These are phyloP conservation scores for Macaria liturata DNA, from an alignment of 2,888 invertebrate species.

Conservation along the genomic window DNA sequence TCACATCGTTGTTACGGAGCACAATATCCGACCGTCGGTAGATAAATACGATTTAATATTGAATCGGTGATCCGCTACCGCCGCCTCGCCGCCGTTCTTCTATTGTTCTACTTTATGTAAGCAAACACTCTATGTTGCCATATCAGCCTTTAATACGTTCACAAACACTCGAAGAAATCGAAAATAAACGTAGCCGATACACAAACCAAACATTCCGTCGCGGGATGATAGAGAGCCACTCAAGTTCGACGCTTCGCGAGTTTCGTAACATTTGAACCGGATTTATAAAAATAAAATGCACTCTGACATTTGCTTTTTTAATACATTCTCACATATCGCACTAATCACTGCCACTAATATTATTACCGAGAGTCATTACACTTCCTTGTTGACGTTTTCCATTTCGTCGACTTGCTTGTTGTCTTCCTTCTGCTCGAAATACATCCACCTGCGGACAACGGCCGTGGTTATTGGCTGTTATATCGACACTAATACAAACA, in stretches of 20 bases:
- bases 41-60: constrained; percentile 55
- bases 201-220: constrained; percentile 50
- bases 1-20: constrained; percentile 48
- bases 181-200: constrained; percentile 61
- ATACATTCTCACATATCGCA: constrained; percentile 32
- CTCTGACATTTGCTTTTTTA: constrained; percentile 32
- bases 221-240: constrained; percentile 25
- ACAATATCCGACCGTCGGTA: constrained; percentile 44
- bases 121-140: constrained; percentile 72
- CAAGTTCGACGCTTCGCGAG: constrained; percentile 33
- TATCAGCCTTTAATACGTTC: constrained; percentile 65
- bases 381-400: constrained; percentile 49
- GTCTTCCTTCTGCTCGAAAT: constrained; percentile 79
- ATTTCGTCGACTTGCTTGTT: constrained; percentile 47
- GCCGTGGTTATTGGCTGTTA: constrained; percentile 10
- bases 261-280: constrained; percentile 3
- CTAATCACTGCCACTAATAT: constrained; percentile 50
- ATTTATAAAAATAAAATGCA: constrained; percentile 29
- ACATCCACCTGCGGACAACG: constrained; percentile 85
- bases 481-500: too few relatives aligned
- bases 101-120: constrained; percentile 65
- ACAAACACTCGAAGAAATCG: constrained; percentile 60
- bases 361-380: constrained; percentile 45
- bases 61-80: constrained; percentile 45
- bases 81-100: constrained; percentile 47